A percentile compares a stretch with the other conserved stretches of the same genome.
Evolutionary conservation across 2,888 invertebrate species (phyloP).

Genomic region (Brenthis daphne): DNA sequence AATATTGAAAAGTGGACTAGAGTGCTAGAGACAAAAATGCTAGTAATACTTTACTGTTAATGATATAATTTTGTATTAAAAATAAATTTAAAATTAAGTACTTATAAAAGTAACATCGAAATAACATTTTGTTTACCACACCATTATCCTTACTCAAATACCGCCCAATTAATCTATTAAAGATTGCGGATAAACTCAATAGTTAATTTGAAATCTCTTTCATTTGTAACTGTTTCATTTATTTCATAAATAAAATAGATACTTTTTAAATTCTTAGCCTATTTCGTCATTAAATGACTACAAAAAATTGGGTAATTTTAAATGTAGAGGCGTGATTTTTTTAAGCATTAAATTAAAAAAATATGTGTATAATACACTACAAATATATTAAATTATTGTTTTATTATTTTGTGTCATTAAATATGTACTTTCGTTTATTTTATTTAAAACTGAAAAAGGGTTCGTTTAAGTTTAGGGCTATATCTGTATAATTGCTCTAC

Average conservation of each 20-base stretch:
- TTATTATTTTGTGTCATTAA: too few species aligned
- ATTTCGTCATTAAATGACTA: conserved; percentile 21
- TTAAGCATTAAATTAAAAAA: not conserved
- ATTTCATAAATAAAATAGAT: not conserved
- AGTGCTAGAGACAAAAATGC: too few species aligned
- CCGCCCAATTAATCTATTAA: conserved; percentile 25
- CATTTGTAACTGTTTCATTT: conserved; percentile 4
- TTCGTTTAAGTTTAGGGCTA: too few species aligned
- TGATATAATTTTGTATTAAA: not conserved
- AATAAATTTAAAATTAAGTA: not conserved
- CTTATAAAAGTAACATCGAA: conserved; percentile 29
- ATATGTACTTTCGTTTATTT: too few species aligned
- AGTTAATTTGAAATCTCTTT: conserved; percentile 6
- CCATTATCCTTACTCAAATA: conserved; percentile 33
- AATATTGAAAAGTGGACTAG: too few species aligned
- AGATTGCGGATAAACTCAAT: conserved; percentile 2
- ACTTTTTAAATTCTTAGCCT: conserved; percentile 14
- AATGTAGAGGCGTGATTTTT: not conserved
- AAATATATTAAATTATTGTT: too few species aligned
- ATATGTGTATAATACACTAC: not conserved
- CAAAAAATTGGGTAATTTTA: not conserved
- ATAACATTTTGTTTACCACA: conserved; percentile 30
- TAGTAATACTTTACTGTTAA: not conserved
- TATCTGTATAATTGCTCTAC: too few species aligned
- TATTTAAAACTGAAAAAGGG: too few species aligned